Percentiles rank a stretch among this genome's conserved stretches.
Evolutionary conservation across 2,888 invertebrate genomes (phyloP).

Genomic region (Acanthosoma haemorrhoidale): DNA sequence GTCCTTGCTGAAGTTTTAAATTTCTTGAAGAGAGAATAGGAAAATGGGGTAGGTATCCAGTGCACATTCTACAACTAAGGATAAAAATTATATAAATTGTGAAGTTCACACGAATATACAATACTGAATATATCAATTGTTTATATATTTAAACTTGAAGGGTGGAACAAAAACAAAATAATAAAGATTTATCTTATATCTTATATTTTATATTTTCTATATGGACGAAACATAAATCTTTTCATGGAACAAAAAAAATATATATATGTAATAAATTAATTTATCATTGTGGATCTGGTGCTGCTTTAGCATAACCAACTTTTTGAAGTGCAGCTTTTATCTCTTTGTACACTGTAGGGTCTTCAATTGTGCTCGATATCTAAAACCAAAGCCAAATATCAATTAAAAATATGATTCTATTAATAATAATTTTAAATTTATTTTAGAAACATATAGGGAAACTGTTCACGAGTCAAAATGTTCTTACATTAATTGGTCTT

Average conservation of each 20-base stretch:
- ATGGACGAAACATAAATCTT: neutral
- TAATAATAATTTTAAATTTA: no score
- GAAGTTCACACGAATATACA: no score
- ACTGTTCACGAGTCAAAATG: no score
- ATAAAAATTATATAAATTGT: no score
- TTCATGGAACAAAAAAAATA: neutral
- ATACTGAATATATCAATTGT: neutral
- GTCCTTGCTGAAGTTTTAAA: no score
- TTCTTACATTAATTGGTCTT: no score
- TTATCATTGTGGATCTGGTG: slow-evolving; percentile 50
- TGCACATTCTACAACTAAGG: no score
- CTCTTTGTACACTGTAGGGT: slow-evolving; percentile 72
- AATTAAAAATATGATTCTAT: no score
- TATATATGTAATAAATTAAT: neutral
- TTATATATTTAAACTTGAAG: neutral
- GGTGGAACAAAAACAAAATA: neutral
- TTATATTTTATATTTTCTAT: neutral
- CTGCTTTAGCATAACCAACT: slow-evolving; percentile 66
- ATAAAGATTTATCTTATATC: neutral
- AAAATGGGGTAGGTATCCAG: no score
- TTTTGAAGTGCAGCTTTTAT: slow-evolving; percentile 71
- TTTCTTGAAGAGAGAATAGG: no score
- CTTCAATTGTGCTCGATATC: slow-evolving; percentile 82
- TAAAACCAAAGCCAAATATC: no score
- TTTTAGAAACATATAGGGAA: no score